A percentile compares a stretch with the other conserved stretches of the same genome.
phyloP scores from a whole-genome alignment of 2,797 vertebrate species.

The Triplophysa yarkandensis region DNA sequence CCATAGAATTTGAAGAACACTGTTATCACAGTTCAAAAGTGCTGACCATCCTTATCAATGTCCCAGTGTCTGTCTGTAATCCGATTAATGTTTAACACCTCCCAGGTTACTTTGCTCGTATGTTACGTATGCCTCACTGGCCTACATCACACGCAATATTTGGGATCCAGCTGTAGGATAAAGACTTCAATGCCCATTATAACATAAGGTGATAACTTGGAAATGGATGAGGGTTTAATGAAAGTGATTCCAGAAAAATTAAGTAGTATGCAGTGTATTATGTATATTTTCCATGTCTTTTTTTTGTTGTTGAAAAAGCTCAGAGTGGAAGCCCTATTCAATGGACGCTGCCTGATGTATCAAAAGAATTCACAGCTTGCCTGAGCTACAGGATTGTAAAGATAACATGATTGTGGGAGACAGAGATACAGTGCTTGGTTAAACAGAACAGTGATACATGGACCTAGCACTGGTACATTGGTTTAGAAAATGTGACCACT shows the following conservation, averaged over 20 bases:
- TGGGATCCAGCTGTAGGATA: slow-evolving; percentile 38
- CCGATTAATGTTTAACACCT: slow-evolving; percentile 34
- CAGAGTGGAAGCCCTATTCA: not conserved
- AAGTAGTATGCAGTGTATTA: not conserved
- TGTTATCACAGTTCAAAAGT: slow-evolving; percentile 15
- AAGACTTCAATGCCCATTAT: slow-evolving; percentile 46
- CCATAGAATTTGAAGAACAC: slow-evolving; percentile 5
- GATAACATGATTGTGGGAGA: slow-evolving; percentile 10
- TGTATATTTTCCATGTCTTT: slow-evolving; percentile 35
- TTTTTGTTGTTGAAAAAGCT: no score
- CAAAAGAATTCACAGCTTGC: slow-evolving; percentile 1
- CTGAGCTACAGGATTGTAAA: slow-evolving; percentile 3
- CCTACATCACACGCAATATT: slow-evolving; percentile 48
- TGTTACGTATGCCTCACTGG: slow-evolving; percentile 35
- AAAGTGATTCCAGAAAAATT: not conserved
- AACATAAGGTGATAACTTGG: slow-evolving; percentile 30
- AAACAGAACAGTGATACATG: not conserved
- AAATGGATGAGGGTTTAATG: slow-evolving; percentile 5
- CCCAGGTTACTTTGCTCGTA: slow-evolving; percentile 26
- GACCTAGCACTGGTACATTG: slow-evolving; percentile 5
- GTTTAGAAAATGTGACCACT: slow-evolving; percentile 6
- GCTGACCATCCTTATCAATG: slow-evolving; percentile 26
- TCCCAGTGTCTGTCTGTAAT: slow-evolving; percentile 13
- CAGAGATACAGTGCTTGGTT: not conserved
- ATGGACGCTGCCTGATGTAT: slow-evolving; percentile 29